A percentile compares a stretch with the other conserved stretches of the same genome.
phyloP scores from a whole-genome alignment of 30 jellyfish, hydroid and myxozoan genomes.

The Phacellophora camtschatica region DNA sequence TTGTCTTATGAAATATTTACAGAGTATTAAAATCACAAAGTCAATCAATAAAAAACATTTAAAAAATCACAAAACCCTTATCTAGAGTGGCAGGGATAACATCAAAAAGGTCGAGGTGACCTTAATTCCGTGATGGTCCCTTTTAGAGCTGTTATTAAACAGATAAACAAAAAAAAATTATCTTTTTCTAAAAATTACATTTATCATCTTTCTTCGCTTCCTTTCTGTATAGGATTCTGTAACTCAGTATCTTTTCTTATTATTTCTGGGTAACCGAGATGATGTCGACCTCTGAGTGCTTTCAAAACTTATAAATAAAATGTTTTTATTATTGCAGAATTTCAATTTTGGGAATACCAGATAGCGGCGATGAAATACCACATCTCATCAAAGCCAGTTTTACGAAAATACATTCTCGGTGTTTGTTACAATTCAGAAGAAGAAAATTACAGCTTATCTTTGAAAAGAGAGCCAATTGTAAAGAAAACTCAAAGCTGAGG shows the following conservation, averaged over 20 bases:
- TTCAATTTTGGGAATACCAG: constrained; percentile 87
- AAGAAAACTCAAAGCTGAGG: no score
- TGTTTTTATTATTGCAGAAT: constrained; percentile 27
- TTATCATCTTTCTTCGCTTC: no score
- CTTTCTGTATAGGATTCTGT: no score
- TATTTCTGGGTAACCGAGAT: background rate
- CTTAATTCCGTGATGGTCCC: no score
- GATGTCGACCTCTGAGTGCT: background rate
- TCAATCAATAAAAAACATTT: no score
- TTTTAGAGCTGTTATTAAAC: no score
- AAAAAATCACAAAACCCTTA: no score
- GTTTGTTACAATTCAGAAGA: constrained; percentile 87
- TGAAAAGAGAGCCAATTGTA: constrained; percentile 70
- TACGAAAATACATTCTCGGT: constrained; percentile 68
- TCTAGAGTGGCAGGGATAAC: no score
- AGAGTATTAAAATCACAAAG: no score
- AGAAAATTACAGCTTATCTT: constrained; percentile 80
- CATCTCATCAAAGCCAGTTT: constrained; percentile 36
- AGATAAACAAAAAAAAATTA: background rate
- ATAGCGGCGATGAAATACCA: constrained; percentile 86
- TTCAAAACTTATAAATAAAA: background rate
- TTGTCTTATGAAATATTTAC: no score
- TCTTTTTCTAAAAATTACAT: background rate
- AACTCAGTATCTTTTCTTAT: no score
- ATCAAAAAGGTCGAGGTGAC: no score